Evolutionary conservation across 2,888 invertebrate species (phyloP).

Genomic region (Drosophila rellima): DNA sequence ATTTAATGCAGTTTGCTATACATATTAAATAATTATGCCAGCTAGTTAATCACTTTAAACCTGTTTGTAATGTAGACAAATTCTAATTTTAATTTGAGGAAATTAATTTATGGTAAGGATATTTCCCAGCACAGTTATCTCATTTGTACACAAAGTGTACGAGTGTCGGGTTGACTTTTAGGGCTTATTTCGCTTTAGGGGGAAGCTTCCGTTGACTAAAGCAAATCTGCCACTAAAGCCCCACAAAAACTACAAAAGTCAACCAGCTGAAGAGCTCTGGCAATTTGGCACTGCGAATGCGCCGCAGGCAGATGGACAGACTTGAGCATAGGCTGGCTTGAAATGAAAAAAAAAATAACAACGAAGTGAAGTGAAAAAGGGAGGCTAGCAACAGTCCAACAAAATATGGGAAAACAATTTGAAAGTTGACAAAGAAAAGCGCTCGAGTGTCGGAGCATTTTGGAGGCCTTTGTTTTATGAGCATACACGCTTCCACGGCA

Average conservation of each 20-base stretch:
- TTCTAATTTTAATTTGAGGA: not conserved
- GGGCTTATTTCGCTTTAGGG: not conserved
- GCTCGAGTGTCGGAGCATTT: conserved; percentile 39
- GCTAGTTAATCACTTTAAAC: not conserved
- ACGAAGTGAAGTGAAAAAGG: not conserved
- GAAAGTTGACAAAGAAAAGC: conserved; percentile 71
- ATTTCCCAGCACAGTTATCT: not conserved
- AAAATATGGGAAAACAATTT: conserved; percentile 80
- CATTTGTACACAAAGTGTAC: not conserved
- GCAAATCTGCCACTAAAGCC: conserved; percentile 43
- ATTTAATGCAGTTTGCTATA: not conserved
- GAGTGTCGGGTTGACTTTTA: not conserved
- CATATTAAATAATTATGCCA: not conserved
- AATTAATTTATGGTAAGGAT: not conserved
- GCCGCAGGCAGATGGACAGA: conserved; percentile 11
- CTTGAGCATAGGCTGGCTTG: conserved; percentile 19
- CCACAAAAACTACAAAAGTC: conserved; percentile 47
- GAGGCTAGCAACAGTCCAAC: conserved; percentile 17
- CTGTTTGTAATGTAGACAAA: not conserved
- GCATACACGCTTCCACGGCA: conserved; percentile 54
- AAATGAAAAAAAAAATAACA: conserved; percentile 14
- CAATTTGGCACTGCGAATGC: conserved; percentile 28
- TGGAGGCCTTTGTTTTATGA: conserved; percentile 71
- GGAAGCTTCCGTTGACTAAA: conserved; percentile 1
- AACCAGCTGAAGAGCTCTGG: conserved; percentile 52